Conservation (phyloP, 2,797 vertebrate genomes). For the Kryptopterus vitreolus region DNA sequence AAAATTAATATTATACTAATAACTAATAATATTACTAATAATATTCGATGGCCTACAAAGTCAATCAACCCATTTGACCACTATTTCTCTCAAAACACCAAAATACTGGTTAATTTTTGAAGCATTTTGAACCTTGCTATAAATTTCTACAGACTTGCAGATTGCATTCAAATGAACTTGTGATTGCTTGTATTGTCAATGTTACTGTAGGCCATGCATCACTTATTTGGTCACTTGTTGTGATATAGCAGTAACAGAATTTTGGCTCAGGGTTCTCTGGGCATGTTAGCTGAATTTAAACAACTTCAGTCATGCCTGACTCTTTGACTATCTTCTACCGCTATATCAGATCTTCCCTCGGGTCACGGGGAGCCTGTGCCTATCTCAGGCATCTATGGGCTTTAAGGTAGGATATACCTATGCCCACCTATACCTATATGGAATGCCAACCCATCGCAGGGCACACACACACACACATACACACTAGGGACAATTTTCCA, state of each 20-base stretch:
- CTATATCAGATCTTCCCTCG: too few species aligned
- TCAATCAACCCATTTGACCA: not conserved
- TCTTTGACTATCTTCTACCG: too few species aligned
- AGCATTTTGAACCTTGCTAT: not conserved
- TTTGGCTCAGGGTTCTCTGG: not conserved
- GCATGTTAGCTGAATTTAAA: not conserved
- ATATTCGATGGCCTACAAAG: not conserved
- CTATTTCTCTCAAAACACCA: not conserved
- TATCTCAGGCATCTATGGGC: too few species aligned
- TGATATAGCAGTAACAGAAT: not conserved
- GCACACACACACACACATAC: too few species aligned
- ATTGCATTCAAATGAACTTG: not conserved
- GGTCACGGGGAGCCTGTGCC: too few species aligned
- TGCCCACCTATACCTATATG: too few species aligned
- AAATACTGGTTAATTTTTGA: not conserved
- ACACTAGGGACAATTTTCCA: too few species aligned
- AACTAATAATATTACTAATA: too few species aligned
- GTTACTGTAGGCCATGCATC: not conserved
- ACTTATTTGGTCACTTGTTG: not conserved
- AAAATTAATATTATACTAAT: too few species aligned
- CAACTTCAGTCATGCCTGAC: not conserved
- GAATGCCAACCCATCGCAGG: too few species aligned
- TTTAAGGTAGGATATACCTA: too few species aligned
- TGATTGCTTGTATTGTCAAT: too few species aligned
- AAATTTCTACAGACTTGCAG: not conserved